Conservation (phyloP, 2,797 vertebrate genomes). For the Astyanax mexicanus region DNA sequence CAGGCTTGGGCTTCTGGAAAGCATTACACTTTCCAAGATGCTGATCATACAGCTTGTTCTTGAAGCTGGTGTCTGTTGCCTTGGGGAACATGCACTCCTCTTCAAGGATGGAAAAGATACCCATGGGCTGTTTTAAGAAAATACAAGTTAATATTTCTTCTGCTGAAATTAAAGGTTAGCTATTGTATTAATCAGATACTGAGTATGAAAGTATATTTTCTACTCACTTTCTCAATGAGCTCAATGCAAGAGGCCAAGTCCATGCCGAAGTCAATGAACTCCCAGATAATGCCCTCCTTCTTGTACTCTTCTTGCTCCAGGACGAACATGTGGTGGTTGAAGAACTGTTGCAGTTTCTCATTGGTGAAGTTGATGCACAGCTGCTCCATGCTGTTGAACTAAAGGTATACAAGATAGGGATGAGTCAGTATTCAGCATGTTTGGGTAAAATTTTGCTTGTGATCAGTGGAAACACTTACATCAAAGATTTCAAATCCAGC, state of each 20-base stretch:
- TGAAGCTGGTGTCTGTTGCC: conserved; percentile 84
- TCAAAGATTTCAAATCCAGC: conserved; percentile 89
- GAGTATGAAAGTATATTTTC: too few relatives aligned
- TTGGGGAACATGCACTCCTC: conserved; percentile 97
- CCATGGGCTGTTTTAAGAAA: conserved; percentile 79
- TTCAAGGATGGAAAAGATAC: conserved; percentile 93
- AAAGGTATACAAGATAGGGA: not conserved
- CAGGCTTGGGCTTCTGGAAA: conserved; percentile 74
- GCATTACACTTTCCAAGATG: conserved; percentile 86
- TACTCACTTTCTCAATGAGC: too few relatives aligned
- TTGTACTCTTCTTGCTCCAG: too few relatives aligned
- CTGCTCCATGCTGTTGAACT: conserved; percentile 73
- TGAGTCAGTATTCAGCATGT: not conserved
- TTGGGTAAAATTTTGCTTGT: fast-evolving
- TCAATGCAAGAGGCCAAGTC: conserved; percentile 65
- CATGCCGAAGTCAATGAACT: conserved; percentile 86
- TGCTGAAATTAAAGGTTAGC: too few relatives aligned
- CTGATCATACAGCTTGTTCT: conserved; percentile 89
- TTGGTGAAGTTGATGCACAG: conserved; percentile 74
- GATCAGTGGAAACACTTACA: conserved; percentile 62
- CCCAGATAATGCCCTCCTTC: conserved; percentile 86
- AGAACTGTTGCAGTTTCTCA: conserved; percentile 84
- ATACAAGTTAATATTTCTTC: too few relatives aligned
- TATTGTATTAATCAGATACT: too few relatives aligned
- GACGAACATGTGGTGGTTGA: conserved; percentile 91